Evolutionary conservation across 2,113 vertebrate genomes (phyloP).

Genomic region (Anolis carolinensis): DNA sequence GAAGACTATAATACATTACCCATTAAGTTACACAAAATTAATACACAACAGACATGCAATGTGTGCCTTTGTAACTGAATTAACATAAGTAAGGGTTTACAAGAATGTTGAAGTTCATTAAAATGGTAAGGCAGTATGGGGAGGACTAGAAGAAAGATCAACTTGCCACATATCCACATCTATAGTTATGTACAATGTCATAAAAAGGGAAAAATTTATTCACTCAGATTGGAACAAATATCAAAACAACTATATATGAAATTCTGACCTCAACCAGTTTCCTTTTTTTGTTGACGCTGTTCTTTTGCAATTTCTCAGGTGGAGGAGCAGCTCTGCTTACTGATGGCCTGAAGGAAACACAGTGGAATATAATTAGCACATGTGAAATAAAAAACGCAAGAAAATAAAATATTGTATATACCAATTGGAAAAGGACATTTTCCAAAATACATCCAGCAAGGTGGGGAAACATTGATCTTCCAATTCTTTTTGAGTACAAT

Average conservation of each 20-base stretch:
- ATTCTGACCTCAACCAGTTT: constrained; percentile 90
- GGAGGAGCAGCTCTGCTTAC: constrained; percentile 93
- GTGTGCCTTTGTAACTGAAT: neutral
- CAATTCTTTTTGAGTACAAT: neutral
- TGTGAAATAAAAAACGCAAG: neutral
- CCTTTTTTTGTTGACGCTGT: constrained; percentile 93
- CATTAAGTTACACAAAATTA: neutral
- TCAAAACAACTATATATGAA: neutral
- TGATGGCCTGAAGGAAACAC: constrained; percentile 81
- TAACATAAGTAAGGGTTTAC: neutral
- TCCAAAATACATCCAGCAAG: too few relatives aligned
- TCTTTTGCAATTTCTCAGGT: constrained; percentile 94
- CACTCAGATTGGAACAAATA: neutral
- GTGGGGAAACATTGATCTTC: neutral
- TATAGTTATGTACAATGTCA: neutral
- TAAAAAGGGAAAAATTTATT: neutral
- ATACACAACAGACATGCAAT: too few relatives aligned
- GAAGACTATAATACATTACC: neutral
- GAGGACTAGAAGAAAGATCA: neutral
- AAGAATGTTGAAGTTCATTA: neutral
- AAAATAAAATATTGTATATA: too few relatives aligned
- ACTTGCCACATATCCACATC: neutral
- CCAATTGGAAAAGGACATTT: neutral
- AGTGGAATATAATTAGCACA: neutral
- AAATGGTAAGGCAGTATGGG: neutral